These are phyloP conservation scores for Hafferia zeledoni DNA, from an alignment of 2,797 vertebrate species.

Conservation along the genomic window DNA sequence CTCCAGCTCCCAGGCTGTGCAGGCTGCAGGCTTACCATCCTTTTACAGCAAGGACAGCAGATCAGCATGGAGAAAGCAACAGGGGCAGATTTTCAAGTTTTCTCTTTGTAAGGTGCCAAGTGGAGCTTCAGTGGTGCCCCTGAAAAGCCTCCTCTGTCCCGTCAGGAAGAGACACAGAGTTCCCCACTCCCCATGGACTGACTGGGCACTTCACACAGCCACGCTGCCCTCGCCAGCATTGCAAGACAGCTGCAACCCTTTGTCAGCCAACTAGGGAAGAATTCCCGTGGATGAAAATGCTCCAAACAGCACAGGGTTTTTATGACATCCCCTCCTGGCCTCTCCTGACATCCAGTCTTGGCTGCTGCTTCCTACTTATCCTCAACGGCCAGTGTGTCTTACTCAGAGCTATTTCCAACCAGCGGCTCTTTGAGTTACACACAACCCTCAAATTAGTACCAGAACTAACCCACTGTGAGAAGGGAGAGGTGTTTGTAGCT, in stretches of 20 bases:
- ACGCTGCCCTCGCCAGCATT: background rate
- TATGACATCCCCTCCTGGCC: conserved; percentile 34
- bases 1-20: background rate
- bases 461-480: background rate
- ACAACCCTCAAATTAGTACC: background rate
- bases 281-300: background rate
- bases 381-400: background rate
- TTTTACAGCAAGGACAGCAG: background rate
- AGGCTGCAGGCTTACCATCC: background rate
- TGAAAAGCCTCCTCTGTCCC: background rate
- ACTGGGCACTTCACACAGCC: background rate
- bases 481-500: background rate
- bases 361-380: conserved; percentile 16
- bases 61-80: background rate
- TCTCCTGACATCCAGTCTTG: conserved; percentile 40
- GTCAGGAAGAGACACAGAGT: background rate
- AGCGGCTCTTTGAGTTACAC: background rate
- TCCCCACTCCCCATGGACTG: background rate
- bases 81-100: conserved; percentile 2
- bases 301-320: conserved; percentile 4
- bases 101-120: background rate
- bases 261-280: conserved; percentile 23
- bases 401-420: conserved; percentile 1
- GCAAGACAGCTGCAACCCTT: conserved; percentile 1
- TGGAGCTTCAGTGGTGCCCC: background rate